Evolutionary conservation across 1,140 invertebrate species (phyloP).

Genomic region (Phthorimaea operculella): DNA sequence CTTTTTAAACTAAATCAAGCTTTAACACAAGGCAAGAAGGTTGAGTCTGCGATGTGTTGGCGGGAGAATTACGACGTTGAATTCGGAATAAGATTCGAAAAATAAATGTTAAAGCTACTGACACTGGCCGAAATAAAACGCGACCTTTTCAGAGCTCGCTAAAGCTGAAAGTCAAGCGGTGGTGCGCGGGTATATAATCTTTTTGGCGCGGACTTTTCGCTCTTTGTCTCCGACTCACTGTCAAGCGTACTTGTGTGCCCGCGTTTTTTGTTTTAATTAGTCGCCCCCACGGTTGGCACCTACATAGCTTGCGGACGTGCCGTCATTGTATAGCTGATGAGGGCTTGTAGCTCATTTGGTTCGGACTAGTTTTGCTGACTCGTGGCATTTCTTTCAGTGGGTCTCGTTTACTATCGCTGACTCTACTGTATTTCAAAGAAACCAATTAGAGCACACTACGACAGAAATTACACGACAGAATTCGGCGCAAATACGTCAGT

Average conservation of each 20-base stretch:
- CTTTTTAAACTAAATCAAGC: not conserved
- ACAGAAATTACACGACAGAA: too few relatives aligned
- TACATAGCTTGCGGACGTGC: not conserved
- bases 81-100: conserved; percentile 31
- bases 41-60: not conserved
- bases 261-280: conserved; percentile 68
- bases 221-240: conserved; percentile 66
- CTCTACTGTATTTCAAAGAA: too few relatives aligned
- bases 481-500: too few relatives aligned
- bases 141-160: not conserved
- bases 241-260: conserved; percentile 66
- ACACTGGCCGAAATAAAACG: conserved; percentile 11
- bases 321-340: too few relatives aligned
- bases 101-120: conserved; percentile 52
- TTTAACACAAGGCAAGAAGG: too few relatives aligned
- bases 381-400: too few relatives aligned
- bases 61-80: conserved; percentile 17
- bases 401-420: too few relatives aligned
- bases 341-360: too few relatives aligned
- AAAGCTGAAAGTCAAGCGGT: conserved; percentile 3
- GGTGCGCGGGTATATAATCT: conserved; percentile 27
- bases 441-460: too few relatives aligned
- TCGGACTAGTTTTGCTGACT: too few relatives aligned
- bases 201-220: conserved; percentile 33
- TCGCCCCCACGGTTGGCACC: conserved; percentile 26